Conservation (phyloP, 2,888 invertebrate species). For the Acrobasis consociella region DNA sequence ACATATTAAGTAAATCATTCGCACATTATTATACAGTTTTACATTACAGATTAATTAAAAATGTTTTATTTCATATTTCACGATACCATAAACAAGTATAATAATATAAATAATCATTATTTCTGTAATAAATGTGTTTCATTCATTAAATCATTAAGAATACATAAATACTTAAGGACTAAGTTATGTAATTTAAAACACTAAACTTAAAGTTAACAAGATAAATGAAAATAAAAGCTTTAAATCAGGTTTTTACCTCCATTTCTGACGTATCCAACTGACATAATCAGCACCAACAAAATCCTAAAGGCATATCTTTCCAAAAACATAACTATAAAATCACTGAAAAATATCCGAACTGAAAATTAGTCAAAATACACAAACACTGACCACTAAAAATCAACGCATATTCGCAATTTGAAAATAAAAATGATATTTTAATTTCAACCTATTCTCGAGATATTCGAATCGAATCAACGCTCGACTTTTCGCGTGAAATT, state of each 20-base stretch:
- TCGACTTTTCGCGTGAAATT: not conserved
- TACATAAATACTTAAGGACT: no score
- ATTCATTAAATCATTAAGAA: no score
- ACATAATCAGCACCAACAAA: slow-evolving; percentile 52
- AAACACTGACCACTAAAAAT: not conserved
- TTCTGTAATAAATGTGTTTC: no score
- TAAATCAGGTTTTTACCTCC: slow-evolving; percentile 51
- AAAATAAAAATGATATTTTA: not conserved
- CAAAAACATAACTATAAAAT: slow-evolving; percentile 61
- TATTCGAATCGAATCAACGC: not conserved
- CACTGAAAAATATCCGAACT: slow-evolving; percentile 25
- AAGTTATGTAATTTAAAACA: no score
- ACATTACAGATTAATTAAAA: no score
- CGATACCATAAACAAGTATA: no score
- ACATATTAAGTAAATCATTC: no score
- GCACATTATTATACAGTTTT: no score
- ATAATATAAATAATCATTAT: no score
- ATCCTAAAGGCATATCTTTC: slow-evolving; percentile 52
- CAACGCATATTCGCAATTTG: slow-evolving; percentile 2
- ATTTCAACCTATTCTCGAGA: not conserved
- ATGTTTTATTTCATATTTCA: no score
- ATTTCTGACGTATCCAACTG: slow-evolving; percentile 59
- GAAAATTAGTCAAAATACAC: slow-evolving; percentile 19
- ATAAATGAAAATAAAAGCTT: slow-evolving; percentile 1
- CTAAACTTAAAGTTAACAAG: no score